phyloP scores from a whole-genome alignment of 2,888 invertebrate species.

The Hemicrepidius hirtus region DNA sequence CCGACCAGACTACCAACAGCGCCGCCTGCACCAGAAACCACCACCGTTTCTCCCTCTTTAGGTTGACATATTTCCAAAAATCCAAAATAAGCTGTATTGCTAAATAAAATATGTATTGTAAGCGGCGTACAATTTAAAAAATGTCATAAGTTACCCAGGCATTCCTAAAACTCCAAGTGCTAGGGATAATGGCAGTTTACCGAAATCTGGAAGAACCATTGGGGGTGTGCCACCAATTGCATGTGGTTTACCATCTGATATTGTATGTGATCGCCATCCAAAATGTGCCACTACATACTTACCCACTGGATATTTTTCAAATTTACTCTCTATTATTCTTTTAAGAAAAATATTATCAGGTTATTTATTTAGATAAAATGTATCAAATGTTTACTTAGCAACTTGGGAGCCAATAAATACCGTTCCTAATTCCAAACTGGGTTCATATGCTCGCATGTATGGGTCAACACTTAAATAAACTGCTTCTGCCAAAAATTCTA shows the following conservation, averaged over 20 bases:
- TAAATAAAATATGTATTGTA: no score
- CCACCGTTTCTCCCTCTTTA: constrained; percentile 83
- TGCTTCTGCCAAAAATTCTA: constrained; percentile 76
- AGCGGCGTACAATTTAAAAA: no score
- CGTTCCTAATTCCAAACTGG: constrained; percentile 73
- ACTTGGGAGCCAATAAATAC: constrained; percentile 84
- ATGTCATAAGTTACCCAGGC: constrained; percentile 49
- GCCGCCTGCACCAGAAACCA: constrained; percentile 84
- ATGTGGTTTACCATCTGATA: constrained; percentile 74
- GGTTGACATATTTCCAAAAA: constrained; percentile 82
- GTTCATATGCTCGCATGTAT: constrained; percentile 79
- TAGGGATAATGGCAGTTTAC: constrained; percentile 29
- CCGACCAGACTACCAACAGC: constrained; percentile 87
- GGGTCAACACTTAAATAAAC: constrained; percentile 84
- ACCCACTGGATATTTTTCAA: constrained; percentile 79
- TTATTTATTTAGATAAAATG: no score
- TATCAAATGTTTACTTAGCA: constrained; percentile 75
- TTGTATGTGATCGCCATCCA: constrained; percentile 82
- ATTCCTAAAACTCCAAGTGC: constrained; percentile 43
- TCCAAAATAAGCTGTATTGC: constrained; percentile 86
- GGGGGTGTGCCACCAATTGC: background rate
- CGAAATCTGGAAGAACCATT: constrained; percentile 41
- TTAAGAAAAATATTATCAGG: no score
- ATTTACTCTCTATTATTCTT: constrained; percentile 82
- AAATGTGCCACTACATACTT: constrained; percentile 77